Percentiles rank a stretch among this genome's conserved stretches.
Conservation (phyloP, 1,140 invertebrate species). For the Diabrotica undecimpunctata region DNA sequence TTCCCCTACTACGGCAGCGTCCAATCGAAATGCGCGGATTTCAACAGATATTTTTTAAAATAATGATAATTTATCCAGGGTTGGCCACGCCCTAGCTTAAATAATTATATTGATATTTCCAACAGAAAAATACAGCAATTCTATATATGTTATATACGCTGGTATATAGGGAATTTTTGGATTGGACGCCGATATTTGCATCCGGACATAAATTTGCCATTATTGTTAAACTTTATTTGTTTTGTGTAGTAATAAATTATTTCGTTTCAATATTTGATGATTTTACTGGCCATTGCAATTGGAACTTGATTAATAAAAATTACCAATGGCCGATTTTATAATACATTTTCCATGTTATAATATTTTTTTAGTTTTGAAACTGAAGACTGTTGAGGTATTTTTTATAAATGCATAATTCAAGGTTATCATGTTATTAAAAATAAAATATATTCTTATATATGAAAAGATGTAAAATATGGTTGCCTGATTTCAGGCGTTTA, state of each 20-base stretch:
- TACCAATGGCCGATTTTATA: too few relatives aligned
- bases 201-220: slow-evolving; percentile 17
- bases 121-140: slow-evolving; percentile 10
- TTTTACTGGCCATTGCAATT: too few relatives aligned
- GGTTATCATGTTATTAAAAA: too few relatives aligned
- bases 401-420: too few relatives aligned
- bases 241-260: slow-evolving; percentile 4
- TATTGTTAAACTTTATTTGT: slow-evolving; percentile 5
- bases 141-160: background rate
- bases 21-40: slow-evolving; percentile 21
- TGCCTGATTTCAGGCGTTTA: too few relatives aligned
- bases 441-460: too few relatives aligned
- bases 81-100: slow-evolving; percentile 20
- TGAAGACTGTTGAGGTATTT: too few relatives aligned
- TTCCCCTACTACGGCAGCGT: slow-evolving; percentile 6
- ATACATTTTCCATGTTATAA: too few relatives aligned
- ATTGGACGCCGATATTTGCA: background rate
- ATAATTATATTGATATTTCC: slow-evolving; percentile 23
- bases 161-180: background rate
- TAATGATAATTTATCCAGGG: slow-evolving; percentile 20
- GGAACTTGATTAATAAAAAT: too few relatives aligned
- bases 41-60: slow-evolving; percentile 23
- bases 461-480: too few relatives aligned
- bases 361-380: too few relatives aligned
- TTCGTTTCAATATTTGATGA: background rate